Conservation (phyloP, 2,113 vertebrate species). For the Regulus satrapa region DNA sequence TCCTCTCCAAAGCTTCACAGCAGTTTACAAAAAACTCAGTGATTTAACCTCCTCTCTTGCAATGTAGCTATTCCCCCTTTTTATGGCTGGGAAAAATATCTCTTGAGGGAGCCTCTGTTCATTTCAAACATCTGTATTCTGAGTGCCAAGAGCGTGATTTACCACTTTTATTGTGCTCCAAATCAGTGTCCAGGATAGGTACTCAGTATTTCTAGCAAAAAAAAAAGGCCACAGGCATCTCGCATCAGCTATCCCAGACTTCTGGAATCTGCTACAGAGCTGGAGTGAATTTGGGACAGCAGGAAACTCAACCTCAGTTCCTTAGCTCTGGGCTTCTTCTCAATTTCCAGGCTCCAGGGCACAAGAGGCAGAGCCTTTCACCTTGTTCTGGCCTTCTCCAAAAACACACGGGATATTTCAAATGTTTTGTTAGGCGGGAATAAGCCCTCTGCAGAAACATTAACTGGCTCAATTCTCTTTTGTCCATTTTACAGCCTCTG, state of each 20-base stretch:
- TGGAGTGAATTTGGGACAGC: not conserved
- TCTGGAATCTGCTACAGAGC: not conserved
- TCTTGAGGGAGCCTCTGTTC: not conserved
- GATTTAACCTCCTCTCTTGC: slow-evolving; percentile 23
- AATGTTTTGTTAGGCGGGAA: not conserved
- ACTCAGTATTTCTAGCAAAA: not conserved
- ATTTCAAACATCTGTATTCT: not conserved
- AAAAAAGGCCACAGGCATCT: not conserved
- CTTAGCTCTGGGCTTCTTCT: not conserved
- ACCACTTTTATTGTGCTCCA: not conserved
- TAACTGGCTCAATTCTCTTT: slow-evolving; percentile 8
- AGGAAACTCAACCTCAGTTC: not conserved
- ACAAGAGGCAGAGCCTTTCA: not conserved
- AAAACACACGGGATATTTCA: not conserved
- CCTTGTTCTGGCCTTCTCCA: not conserved
- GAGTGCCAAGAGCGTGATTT: slow-evolving; percentile 6
- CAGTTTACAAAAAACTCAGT: not conserved
- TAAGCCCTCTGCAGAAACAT: not conserved
- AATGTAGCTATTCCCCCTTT: slow-evolving; percentile 10
- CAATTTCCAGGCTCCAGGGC: not conserved
- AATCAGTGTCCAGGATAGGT: not conserved
- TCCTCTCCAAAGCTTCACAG: slow-evolving; percentile 28
- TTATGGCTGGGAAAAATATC: not conserved
- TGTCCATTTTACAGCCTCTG: not conserved
- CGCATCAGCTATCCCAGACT: not conserved